Evolutionary conservation across 2,888 invertebrate species (phyloP).

Genomic region (Allolobophora icterica): DNA sequence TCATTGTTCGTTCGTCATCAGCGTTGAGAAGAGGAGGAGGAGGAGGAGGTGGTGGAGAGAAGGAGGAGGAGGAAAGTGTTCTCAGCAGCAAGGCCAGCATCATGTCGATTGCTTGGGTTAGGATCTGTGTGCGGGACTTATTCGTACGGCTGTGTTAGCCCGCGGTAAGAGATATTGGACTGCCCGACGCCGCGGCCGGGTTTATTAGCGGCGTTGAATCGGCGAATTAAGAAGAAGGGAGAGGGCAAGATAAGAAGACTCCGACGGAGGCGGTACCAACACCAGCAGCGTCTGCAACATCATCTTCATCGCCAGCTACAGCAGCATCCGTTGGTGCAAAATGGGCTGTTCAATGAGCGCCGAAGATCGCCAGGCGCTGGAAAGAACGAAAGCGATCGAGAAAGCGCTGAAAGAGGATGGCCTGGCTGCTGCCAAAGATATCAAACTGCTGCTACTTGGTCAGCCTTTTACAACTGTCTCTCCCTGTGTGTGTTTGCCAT

Average conservation of each 20-base stretch:
- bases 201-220: not conserved
- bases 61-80: not conserved
- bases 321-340: not conserved
- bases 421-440: constrained; percentile 96
- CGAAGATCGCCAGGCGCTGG: constrained; percentile 96
- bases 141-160: not conserved
- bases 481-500: not conserved
- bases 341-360: constrained; percentile 99
- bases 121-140: not conserved
- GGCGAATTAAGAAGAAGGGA: not conserved
- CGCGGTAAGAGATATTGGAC: not conserved
- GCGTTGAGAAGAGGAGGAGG: too few species aligned
- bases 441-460: constrained; percentile 96
- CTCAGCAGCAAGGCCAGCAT: not conserved
- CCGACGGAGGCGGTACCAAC: not conserved
- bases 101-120: not conserved
- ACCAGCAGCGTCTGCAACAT: not conserved
- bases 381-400: constrained; percentile 96
- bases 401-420: constrained; percentile 97
- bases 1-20: not conserved
- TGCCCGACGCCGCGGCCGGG: not conserved
- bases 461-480: constrained; percentile 55
- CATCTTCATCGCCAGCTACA: not conserved
- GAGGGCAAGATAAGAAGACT: not conserved
- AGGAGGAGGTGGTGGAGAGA: not conserved